Conservation (phyloP, 2,113 vertebrate genomes). For the Irena cyanogastra region DNA sequence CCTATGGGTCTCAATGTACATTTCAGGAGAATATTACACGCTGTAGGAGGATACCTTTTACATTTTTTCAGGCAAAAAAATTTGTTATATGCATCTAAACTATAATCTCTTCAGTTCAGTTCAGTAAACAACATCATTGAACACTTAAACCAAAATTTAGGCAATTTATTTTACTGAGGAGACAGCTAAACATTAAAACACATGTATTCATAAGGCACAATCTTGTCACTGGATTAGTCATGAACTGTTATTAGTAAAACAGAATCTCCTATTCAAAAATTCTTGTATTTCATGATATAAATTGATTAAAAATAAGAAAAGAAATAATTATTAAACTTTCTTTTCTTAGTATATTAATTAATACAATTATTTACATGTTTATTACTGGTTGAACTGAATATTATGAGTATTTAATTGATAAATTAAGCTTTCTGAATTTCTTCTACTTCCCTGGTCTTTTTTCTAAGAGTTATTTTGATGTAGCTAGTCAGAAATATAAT, state of each 20-base stretch:
- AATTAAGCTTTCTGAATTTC: neutral
- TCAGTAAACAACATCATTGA: conserved; percentile 11
- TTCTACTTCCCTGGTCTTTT: neutral
- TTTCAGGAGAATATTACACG: neutral
- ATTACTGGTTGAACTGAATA: too few species aligned
- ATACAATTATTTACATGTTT: neutral
- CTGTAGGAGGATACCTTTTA: neutral
- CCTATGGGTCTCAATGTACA: neutral
- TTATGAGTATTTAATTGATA: neutral
- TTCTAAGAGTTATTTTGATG: neutral
- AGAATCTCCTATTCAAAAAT: conserved; percentile 34
- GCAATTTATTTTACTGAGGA: conserved; percentile 38
- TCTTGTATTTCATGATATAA: conserved; percentile 30
- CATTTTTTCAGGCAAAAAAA: conserved; percentile 1
- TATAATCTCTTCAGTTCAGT: conserved; percentile 21
- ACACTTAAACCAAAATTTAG: conserved; percentile 36
- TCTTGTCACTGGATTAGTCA: conserved; percentile 34
- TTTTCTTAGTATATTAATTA: neutral
- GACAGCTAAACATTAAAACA: conserved; percentile 18
- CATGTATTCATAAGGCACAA: conserved; percentile 12
- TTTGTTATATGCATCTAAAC: conserved; percentile 1
- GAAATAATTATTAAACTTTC: neutral
- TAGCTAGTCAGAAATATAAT: neutral
- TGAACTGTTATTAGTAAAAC: conserved; percentile 39
- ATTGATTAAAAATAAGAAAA: conserved; percentile 58